Percentiles rank a stretch among this genome's conserved stretches.
phyloP scores from a whole-genome alignment of 1,140 invertebrate genomes.

The Littorina saxatilis region DNA sequence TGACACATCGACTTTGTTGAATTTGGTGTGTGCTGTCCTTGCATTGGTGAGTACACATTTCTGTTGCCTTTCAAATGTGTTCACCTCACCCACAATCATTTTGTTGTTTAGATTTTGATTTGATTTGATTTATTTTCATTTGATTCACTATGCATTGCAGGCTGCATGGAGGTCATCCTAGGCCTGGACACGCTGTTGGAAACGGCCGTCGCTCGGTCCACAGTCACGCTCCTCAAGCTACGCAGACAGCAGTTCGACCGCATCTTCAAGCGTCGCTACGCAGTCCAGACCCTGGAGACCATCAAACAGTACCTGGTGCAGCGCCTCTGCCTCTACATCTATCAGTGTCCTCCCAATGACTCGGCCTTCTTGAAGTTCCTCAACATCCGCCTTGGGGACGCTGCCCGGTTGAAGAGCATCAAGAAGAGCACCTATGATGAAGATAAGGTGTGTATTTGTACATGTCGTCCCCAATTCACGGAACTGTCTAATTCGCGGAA shows the following conservation, averaged over 20 bases:
- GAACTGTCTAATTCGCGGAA: too few species aligned
- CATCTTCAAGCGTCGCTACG: conserved; percentile 43
- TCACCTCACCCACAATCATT: too few species aligned
- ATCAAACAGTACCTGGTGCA: conserved; percentile 42
- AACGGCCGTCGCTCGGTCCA: conserved; percentile 35
- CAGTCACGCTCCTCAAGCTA: conserved; percentile 43
- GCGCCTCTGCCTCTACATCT: conserved; percentile 51
- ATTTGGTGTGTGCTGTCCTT: too few species aligned
- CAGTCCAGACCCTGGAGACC: conserved; percentile 27
- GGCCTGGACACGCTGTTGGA: conserved; percentile 44
- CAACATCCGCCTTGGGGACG: conserved; percentile 48
- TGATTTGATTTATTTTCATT: too few species aligned
- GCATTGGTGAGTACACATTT: too few species aligned
- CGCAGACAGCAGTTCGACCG: conserved; percentile 44
- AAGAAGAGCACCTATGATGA: conserved; percentile 4
- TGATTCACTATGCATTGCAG: too few species aligned
- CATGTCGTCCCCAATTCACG: too few species aligned
- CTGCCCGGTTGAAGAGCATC: conserved; percentile 5
- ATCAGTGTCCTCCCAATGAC: conserved; percentile 38
- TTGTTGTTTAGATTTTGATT: too few species aligned
- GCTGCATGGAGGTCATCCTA: conserved; percentile 43
- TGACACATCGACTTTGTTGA: too few species aligned
- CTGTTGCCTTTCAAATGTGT: too few species aligned
- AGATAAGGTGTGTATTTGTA: neutral
- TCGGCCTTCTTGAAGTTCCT: conserved; percentile 46